Base-by-base conservation (phyloP, 37 sponge, comb jelly and placozoan species). In the Bolinopsis microptera region DNA sequence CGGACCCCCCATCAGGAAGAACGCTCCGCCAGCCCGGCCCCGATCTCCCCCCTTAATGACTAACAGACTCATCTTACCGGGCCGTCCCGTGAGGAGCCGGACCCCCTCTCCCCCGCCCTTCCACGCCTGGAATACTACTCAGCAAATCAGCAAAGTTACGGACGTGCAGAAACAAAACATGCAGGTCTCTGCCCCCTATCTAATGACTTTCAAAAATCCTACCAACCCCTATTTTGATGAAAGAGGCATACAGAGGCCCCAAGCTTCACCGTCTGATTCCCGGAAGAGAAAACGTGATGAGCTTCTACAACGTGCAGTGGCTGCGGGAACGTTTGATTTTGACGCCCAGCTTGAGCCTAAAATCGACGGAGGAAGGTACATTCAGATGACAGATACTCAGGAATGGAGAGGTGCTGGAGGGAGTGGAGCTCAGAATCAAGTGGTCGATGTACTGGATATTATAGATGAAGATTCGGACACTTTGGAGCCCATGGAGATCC, bases 231-330 rank as follows among this genome's bases (percentile, higher is more conserved):
- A 80, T 22, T 80, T 80, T 34, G 82, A 80, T 34, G 34, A 28
- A 3, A 1, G 30, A 26, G 25, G 21, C 2, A 70, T 70, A 22
- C 5, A 5, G 24, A 8, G 74, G 74, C 61, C 5, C 5, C 61
- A 13, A 13, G 61, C 61, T 48, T 5, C 61, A 48, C 75, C 75
- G 75, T n/a, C 31, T 24, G 75, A 28, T n/a, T 30, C 5, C 3
- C 26, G 75, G 75, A 80, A 80, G 30, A 24, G 82, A 34, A 80
- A 80, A 30, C 82, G 82, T 3, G 82, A 35, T 32, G 82, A 80
- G 23, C 23, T 32, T 24, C 16, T 27, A 32, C 38, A 80, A 22
- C 21, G 9, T 32, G 82, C 35, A 21, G 5, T 32, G 18, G 35
- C 24, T 34, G 5, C 35, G 35, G 82, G 82, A 80, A 35, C 38